Evolutionary conservation across 2,113 vertebrate species (phyloP).

Genomic region (Cebus imitator): DNA sequence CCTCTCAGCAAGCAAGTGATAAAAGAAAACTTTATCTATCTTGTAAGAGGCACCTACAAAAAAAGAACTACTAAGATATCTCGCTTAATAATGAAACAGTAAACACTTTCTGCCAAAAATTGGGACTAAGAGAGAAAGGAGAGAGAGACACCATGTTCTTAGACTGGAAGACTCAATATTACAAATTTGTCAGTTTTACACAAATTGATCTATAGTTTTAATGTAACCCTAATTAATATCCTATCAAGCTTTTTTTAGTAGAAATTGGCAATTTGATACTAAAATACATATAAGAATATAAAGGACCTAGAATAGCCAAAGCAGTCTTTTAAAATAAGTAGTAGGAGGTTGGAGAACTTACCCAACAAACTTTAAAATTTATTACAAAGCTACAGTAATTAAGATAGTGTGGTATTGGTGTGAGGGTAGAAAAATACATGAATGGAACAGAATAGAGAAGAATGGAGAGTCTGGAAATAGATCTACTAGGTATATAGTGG

Average conservation of each 20-base stretch:
- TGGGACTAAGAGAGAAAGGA: background rate
- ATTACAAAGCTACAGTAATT: background rate
- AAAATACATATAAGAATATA: background rate
- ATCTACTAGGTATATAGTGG: background rate
- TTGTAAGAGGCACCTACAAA: background rate
- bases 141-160: background rate
- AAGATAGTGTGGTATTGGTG: background rate
- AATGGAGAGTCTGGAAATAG: constrained; percentile 19
- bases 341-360: background rate
- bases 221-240: background rate
- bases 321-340: background rate
- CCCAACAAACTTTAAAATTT: background rate
- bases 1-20: background rate
- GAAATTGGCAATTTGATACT: background rate
- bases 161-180: background rate
- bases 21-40: background rate
- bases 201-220: background rate
- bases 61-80: background rate
- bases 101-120: background rate
- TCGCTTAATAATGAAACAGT: background rate
- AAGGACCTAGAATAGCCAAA: background rate
- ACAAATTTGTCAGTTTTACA: background rate
- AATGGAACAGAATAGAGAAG: background rate
- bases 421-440: background rate
- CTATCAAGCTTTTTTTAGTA: background rate